Evolutionary conservation across 1,140 invertebrate species (phyloP).

Genomic region (Lerema accius): DNA sequence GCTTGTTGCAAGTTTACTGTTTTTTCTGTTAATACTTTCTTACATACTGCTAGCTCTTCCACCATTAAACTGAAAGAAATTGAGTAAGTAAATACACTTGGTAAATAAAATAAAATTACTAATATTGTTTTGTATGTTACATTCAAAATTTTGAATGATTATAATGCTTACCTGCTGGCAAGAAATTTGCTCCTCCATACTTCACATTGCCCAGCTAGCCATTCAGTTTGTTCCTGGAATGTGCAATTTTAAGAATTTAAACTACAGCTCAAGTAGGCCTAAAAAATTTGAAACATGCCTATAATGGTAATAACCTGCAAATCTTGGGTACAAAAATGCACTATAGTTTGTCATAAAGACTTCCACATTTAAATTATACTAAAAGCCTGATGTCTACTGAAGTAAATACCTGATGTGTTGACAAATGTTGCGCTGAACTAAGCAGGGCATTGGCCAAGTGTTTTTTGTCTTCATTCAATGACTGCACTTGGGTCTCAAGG

Average conservation of each 20-base stretch:
- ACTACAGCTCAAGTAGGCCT: too few species aligned
- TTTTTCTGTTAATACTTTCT: constrained; percentile 89
- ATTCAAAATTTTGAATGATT: constrained; percentile 10
- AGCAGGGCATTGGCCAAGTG: constrained; percentile 92
- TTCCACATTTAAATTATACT: too few species aligned
- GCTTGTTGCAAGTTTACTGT: constrained; percentile 89
- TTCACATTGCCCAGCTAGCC: constrained; percentile 95
- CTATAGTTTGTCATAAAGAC: too few species aligned
- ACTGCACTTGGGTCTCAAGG: constrained; percentile 93
- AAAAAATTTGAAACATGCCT: too few species aligned
- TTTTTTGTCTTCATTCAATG: constrained; percentile 95
- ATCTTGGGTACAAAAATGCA: too few species aligned
- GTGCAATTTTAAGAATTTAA: too few species aligned
- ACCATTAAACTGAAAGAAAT: constrained; percentile 89
- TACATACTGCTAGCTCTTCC: constrained; percentile 94
- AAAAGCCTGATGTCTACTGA: too few species aligned
- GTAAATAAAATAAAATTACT: too few species aligned
- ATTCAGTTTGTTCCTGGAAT: constrained; percentile 93
- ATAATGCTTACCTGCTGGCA: constrained; percentile 87
- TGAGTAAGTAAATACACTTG: constrained; percentile 15
- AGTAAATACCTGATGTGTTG: constrained; percentile 87
- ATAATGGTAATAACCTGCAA: too few species aligned
- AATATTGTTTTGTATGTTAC: too few species aligned
- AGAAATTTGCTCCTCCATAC: constrained; percentile 98
- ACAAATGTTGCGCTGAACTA: constrained; percentile 92